Conservation (phyloP, 2,797 vertebrate genomes). For the Cirrhinus molitorella region DNA sequence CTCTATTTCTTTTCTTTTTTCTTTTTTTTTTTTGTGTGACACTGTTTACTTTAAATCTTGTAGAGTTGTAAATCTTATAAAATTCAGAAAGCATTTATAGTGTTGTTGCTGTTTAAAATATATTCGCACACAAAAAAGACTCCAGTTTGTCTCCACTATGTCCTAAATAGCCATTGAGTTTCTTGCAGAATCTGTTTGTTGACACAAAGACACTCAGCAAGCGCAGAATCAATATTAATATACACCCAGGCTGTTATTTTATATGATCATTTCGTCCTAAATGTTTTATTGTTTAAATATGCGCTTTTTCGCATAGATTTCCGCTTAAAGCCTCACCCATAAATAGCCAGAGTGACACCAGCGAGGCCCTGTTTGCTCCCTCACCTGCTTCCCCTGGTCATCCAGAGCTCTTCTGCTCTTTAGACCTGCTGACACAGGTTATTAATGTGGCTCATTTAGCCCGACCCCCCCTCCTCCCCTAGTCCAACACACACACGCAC, state of each 20-base stretch:
- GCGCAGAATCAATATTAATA: conserved; percentile 19
- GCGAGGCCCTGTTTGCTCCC: conserved; percentile 22
- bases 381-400: conserved; percentile 48
- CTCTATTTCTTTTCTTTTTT: too few species aligned
- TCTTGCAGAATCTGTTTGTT: conserved; percentile 1
- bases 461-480: conserved; percentile 45
- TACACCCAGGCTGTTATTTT: neutral
- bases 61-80: neutral
- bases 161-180: neutral
- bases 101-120: neutral
- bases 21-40: too few species aligned
- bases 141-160: neutral
- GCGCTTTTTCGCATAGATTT: conserved; percentile 27
- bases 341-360: conserved; percentile 42
- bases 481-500: conserved; percentile 37
- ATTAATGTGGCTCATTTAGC: conserved; percentile 66
- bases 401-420: conserved; percentile 44
- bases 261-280: neutral
- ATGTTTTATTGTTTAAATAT: conserved; percentile 34
- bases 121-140: neutral
- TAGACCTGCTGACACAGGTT: conserved; percentile 62
- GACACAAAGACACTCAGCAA: neutral
- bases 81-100: neutral
- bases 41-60: neutral
- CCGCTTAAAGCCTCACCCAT: conserved; percentile 26